Percentiles rank a stretch among this genome's conserved stretches.
Evolutionary conservation across 2,888 invertebrate genomes (phyloP).

Genomic region (Nemurella pictetii): DNA sequence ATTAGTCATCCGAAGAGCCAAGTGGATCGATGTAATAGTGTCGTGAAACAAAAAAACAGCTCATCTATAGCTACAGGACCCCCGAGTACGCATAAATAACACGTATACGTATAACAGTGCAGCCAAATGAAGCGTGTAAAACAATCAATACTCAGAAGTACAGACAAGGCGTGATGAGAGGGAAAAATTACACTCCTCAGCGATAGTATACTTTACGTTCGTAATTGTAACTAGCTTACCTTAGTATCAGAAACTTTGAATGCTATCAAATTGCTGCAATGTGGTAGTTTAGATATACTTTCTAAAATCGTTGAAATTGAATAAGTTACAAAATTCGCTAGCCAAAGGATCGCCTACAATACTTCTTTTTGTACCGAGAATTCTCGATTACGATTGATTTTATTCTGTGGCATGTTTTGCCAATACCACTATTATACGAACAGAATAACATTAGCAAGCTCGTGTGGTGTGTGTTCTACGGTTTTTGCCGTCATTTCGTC

Average conservation of each 20-base stretch:
- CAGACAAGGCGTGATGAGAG: background rate
- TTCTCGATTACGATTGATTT: background rate
- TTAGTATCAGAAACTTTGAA: background rate
- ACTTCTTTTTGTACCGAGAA: background rate
- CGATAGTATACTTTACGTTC: background rate
- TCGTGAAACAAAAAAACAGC: background rate
- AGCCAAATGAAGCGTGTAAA: background rate
- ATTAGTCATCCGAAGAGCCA: background rate
- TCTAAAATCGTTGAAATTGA: background rate
- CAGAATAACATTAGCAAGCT: background rate
- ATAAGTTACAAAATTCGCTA: background rate
- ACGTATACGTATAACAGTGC: too few species aligned
- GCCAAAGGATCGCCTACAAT: background rate
- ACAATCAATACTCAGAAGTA: background rate
- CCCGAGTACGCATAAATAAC: background rate
- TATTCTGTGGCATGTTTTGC: background rate
- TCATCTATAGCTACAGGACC: too few species aligned
- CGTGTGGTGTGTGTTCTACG: background rate
- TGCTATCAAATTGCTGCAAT: background rate
- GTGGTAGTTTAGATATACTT: background rate
- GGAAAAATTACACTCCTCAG: background rate
- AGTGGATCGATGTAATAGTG: background rate
- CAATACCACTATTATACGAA: background rate
- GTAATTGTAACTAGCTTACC: background rate
- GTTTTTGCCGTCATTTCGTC: background rate